phyloP scores from a whole-genome alignment of 1,140 invertebrate species.

The Hermetia illucens region DNA sequence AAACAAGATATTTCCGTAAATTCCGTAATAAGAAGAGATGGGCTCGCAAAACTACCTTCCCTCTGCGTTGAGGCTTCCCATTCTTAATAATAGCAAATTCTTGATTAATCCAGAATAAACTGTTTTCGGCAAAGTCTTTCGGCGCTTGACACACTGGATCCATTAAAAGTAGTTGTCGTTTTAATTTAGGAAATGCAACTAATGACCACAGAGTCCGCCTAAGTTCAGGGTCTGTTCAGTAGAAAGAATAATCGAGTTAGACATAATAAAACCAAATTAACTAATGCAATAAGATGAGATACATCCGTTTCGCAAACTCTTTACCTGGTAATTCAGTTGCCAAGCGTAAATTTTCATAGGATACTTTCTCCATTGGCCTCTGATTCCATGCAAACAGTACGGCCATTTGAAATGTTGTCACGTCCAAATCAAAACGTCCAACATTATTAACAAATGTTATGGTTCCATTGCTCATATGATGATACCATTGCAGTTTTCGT shows the following conservation, averaged over 20 bases:
- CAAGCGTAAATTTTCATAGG: slow-evolving; percentile 87
- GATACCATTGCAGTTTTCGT: slow-evolving; percentile 98
- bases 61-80: slow-evolving; percentile 82
- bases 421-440: slow-evolving; percentile 93
- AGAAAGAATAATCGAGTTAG: not conserved
- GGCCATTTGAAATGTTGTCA: slow-evolving; percentile 99
- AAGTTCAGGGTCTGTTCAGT: slow-evolving; percentile 74
- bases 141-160: slow-evolving; percentile 64
- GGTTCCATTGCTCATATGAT: slow-evolving; percentile 98
- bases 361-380: slow-evolving; percentile 76
- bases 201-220: slow-evolving; percentile 93
- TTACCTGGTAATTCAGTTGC: slow-evolving; percentile 81
- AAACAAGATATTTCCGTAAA: slow-evolving; percentile 1
- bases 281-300: too few species aligned
- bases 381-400: slow-evolving; percentile 99
- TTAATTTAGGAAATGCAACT: slow-evolving; percentile 93
- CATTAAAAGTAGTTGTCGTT: slow-evolving; percentile 77
- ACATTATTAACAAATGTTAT: slow-evolving; percentile 90
- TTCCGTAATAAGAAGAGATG: not conserved
- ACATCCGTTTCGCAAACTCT: too few species aligned
- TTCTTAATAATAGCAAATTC: slow-evolving; percentile 87
- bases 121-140: slow-evolving; percentile 89
- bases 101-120: slow-evolving; percentile 93
- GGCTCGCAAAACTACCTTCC: slow-evolving; percentile 46
- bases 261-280: too few species aligned